Conservation (phyloP, 2,888 invertebrate genomes). For the Sarcophaga carnaria region DNA sequence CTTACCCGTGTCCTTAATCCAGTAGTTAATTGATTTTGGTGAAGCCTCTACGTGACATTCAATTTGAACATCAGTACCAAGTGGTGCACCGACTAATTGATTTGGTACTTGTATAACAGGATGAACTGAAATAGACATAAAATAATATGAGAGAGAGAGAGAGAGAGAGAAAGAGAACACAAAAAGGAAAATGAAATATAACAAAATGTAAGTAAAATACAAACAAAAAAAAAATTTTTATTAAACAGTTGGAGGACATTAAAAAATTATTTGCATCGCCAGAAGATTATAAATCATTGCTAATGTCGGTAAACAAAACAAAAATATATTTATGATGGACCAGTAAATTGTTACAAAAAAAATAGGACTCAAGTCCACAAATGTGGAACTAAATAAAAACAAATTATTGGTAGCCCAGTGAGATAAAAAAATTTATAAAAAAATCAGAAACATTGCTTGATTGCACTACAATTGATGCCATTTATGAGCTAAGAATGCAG, state of each 20-base stretch:
- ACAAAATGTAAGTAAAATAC: too few relatives aligned
- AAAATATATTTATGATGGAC: slow-evolving; percentile 29
- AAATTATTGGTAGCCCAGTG: too few relatives aligned
- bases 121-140: slow-evolving; percentile 86
- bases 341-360: slow-evolving; percentile 9
- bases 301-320: slow-evolving; percentile 12
- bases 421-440: too few relatives aligned
- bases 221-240: too few relatives aligned
- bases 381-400: too few relatives aligned
- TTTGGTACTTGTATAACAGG: slow-evolving; percentile 96
- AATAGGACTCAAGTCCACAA: neutral
- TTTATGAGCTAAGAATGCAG: too few relatives aligned
- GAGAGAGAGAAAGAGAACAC: neutral
- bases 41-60: slow-evolving; percentile 96
- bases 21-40: slow-evolving; percentile 95
- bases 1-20: slow-evolving; percentile 93
- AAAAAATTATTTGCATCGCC: slow-evolving; percentile 11
- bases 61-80: slow-evolving; percentile 92
- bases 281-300: slow-evolving; percentile 54
- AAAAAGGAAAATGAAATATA: too few relatives aligned
- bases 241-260: neutral
- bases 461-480: too few relatives aligned
- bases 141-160: neutral
- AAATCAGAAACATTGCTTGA: too few relatives aligned
- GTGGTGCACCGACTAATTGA: slow-evolving; percentile 94